Evolutionary conservation across 2,797 vertebrate species (phyloP), one percentile per base, ranked within the genome.

Genomic region (Microctenopoma stevenorrisi): DNA sequence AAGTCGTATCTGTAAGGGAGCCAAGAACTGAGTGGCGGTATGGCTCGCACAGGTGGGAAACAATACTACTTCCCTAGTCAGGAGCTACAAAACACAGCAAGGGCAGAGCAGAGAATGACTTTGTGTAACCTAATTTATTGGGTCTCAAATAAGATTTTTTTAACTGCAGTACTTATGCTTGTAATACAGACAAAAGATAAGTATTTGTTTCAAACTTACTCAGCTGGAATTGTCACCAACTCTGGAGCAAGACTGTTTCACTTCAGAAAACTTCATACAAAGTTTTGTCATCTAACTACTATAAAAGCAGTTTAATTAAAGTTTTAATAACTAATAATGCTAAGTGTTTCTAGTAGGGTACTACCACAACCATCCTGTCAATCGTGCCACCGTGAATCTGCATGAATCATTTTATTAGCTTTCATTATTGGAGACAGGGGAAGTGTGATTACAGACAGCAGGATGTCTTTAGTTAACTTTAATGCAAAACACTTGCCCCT

Each of bases 1-100:
- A 48, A 54, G 55, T 22, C 28, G n/a, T 11, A n/a, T 55, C 18
- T 56, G 40, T 53, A n/a, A 26, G 25, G 35, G 44, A 50, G 56
- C 46, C 42, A 42, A 63, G 13, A 51, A 42, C 25, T 22, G 14
- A 16, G 13, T n/a, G 2, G 5, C 50, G 25, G 44, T 52, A 50
- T 58, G 68, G 71, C 68, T 72, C 59, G 51, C 10, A 44, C 48
- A 68, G 67, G 18, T 38, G 37, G 37, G 37, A 38, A 42, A 26
- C 59, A 59, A 54, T 60, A 64, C 60, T 52, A 46, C 37, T 33
- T 22, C 10, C 2, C 48, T 52, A 57, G 63, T 61, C 44, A 52
- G 68, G 30, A 59, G 28, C 54, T 68, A 25, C 14, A 63, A 71
- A 49, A 26, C 44, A 25, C 16, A 37, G 46, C 12, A 44, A 44